phyloP scores from a whole-genome alignment of 2,888 invertebrate genomes.

The Sinohyriopsis cumingii region DNA sequence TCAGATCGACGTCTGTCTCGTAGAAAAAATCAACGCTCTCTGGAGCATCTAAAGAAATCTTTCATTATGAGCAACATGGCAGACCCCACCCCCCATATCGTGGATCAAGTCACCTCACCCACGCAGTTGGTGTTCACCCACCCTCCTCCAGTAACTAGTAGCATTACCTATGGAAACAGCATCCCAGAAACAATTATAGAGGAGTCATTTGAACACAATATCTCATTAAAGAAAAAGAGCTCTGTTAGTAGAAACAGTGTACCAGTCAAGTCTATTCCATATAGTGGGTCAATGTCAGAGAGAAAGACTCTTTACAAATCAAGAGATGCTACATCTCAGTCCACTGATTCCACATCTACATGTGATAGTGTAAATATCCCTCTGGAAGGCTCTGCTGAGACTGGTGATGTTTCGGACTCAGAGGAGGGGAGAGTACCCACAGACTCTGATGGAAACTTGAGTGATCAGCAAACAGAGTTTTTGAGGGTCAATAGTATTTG shows the following conservation, averaged over 20 bases:
- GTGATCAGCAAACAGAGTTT: background rate
- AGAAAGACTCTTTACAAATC: too few relatives aligned
- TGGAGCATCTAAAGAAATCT: conserved; percentile 56
- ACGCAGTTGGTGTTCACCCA: conserved; percentile 2
- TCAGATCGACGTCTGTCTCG: conserved; percentile 59
- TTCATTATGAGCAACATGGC: conserved; percentile 50
- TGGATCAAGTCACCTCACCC: conserved; percentile 1
- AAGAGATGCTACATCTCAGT: too few relatives aligned
- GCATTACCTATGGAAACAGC: conserved; percentile 29
- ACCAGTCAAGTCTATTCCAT: too few relatives aligned
- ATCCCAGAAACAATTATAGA: conserved; percentile 59
- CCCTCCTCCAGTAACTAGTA: conserved; percentile 25
- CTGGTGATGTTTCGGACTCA: conserved; percentile 1
- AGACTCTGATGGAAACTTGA: background rate
- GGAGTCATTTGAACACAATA: conserved; percentile 45
- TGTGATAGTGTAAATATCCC: too few relatives aligned
- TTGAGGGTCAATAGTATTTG: background rate
- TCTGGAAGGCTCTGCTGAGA: conserved; percentile 7
- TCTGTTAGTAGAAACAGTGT: too few relatives aligned
- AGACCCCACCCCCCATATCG: conserved; percentile 7
- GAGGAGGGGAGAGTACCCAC: conserved; percentile 1
- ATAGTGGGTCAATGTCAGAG: too few relatives aligned
- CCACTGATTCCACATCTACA: too few relatives aligned
- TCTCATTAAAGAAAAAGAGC: background rate
- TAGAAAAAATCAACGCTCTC: conserved; percentile 39